Evolutionary conservation across 2,113 vertebrate species (phyloP).

Genomic region (Melanotaenia duboulayi): DNA sequence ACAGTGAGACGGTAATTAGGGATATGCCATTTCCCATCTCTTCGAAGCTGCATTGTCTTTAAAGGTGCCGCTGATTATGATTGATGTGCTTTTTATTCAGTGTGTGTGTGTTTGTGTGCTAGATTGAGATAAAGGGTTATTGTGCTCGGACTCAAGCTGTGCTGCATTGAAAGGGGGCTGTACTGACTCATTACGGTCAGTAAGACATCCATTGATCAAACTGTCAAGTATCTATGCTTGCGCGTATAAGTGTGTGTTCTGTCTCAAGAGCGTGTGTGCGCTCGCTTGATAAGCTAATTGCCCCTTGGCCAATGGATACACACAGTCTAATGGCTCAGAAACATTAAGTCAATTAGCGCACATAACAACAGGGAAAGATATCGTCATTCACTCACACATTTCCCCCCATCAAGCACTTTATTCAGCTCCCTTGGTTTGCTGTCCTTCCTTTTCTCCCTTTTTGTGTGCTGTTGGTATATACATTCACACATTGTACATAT

Average conservation of each 20-base stretch:
- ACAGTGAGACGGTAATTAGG: conserved; percentile 72
- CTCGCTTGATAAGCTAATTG: conserved; percentile 75
- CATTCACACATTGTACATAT: conserved; percentile 9
- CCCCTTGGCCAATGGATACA: conserved; percentile 67
- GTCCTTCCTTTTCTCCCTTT: conserved; percentile 9
- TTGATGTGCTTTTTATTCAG: conserved; percentile 73
- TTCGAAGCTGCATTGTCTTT: conserved; percentile 71
- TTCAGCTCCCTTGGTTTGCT: conserved; percentile 20
- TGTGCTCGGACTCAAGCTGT: conserved; percentile 68
- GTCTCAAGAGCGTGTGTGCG: conserved; percentile 34
- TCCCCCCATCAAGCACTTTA: conserved; percentile 45
- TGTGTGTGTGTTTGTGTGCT: conserved; percentile 22
- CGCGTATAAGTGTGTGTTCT: conserved; percentile 21
- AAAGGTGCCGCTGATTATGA: conserved; percentile 77
- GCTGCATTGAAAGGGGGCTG: conserved; percentile 66
- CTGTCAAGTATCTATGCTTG: conserved; percentile 68
- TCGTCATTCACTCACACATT: conserved; percentile 50
- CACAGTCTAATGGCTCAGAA: conserved; percentile 65
- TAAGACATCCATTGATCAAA: conserved; percentile 76
- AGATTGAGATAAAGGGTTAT: conserved; percentile 66
- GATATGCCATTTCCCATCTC: conserved; percentile 69
- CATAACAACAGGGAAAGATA: conserved; percentile 63
- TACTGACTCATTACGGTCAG: conserved; percentile 73
- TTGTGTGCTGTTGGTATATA: neutral
- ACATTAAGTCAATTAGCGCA: conserved; percentile 74